A percentile compares a stretch with the other conserved stretches of the same genome.
These are phyloP conservation scores for Ormyrus thymus DNA, from an alignment of 2,888 invertebrate species.

Conservation along the genomic window DNA sequence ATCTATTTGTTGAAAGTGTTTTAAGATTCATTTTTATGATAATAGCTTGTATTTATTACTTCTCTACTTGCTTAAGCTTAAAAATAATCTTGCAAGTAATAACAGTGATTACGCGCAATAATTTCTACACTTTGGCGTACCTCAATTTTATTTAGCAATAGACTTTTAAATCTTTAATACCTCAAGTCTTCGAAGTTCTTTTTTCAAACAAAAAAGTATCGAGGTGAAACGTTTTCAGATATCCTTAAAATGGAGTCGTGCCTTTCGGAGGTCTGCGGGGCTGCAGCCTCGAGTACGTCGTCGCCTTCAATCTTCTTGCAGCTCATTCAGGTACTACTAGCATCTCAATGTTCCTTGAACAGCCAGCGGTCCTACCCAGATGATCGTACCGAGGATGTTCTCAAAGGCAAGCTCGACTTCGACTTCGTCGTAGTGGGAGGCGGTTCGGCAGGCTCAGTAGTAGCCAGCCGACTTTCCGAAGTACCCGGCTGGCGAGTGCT, in stretches of 20 bases:
- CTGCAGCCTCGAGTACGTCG: slow-evolving; percentile 62
- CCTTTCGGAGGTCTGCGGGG: slow-evolving; percentile 57
- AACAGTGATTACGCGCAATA: no score
- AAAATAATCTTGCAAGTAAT: no score
- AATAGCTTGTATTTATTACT: no score
- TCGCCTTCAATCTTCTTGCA: slow-evolving; percentile 77
- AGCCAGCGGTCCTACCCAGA: slow-evolving; percentile 78
- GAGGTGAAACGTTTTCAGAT: slow-evolving; percentile 11
- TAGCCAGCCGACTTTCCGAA: slow-evolving; percentile 76
- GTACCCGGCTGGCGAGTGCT: slow-evolving; percentile 75
- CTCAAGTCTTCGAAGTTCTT: no score
- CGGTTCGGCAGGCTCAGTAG: slow-evolving; percentile 77
- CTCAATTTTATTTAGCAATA: no score
- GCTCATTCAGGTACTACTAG: slow-evolving; percentile 78
- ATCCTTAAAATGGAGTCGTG: slow-evolving; percentile 63
- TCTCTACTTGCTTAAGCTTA: no score
- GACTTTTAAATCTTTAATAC: no score
- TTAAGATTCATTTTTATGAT: no score
- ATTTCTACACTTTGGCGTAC: no score
- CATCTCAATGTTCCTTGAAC: slow-evolving; percentile 79
- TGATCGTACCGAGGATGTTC: slow-evolving; percentile 75
- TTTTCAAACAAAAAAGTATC: neutral
- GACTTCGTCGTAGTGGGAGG: slow-evolving; percentile 73
- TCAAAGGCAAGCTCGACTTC: slow-evolving; percentile 64
- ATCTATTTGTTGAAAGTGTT: no score